phyloP scores from a whole-genome alignment of 2,888 invertebrate genomes.

The Ennomos erosarius region DNA sequence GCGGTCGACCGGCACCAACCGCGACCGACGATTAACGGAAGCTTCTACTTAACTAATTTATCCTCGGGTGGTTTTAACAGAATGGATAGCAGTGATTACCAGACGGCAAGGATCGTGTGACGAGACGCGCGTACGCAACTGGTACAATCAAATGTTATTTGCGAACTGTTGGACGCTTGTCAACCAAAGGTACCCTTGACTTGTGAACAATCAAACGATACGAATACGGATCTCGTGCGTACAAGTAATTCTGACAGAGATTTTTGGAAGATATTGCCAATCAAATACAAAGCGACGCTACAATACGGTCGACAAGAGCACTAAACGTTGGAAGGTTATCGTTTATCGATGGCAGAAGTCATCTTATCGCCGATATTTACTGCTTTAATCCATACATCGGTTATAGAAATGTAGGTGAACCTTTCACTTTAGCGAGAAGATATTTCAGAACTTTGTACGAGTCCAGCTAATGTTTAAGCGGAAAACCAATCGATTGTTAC shows the following conservation, averaged over 20 bases:
- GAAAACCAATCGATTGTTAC: slow-evolving; percentile 9
- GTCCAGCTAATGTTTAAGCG: background rate
- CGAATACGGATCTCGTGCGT: slow-evolving; percentile 28
- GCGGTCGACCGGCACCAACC: slow-evolving; percentile 77
- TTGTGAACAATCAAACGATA: slow-evolving; percentile 46
- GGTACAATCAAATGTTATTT: slow-evolving; percentile 57
- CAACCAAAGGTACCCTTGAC: slow-evolving; percentile 41
- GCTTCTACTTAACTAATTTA: slow-evolving; percentile 86
- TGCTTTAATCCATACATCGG: slow-evolving; percentile 21
- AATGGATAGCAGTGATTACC: slow-evolving; percentile 86
- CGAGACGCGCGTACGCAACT: slow-evolving; percentile 56
- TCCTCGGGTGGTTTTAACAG: slow-evolving; percentile 85
- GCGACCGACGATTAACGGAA: slow-evolving; percentile 85
- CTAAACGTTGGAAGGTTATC: slow-evolving; percentile 30
- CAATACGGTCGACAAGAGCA: slow-evolving; percentile 33
- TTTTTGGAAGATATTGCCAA: slow-evolving; percentile 30
- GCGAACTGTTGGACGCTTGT: slow-evolving; percentile 51
- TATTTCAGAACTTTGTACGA: slow-evolving; percentile 2
- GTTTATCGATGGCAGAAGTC: slow-evolving; percentile 33
- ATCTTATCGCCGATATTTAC: slow-evolving; percentile 29
- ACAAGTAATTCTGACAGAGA: slow-evolving; percentile 24
- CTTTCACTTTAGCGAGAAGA: slow-evolving; percentile 7
- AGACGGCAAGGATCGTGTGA: slow-evolving; percentile 71
- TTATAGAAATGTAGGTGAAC: slow-evolving; percentile 7
- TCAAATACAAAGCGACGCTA: slow-evolving; percentile 34